phyloP scores from a whole-genome alignment of 37 sponge, comb jelly and placozoan species.

The Theonella swinhoei region DNA sequence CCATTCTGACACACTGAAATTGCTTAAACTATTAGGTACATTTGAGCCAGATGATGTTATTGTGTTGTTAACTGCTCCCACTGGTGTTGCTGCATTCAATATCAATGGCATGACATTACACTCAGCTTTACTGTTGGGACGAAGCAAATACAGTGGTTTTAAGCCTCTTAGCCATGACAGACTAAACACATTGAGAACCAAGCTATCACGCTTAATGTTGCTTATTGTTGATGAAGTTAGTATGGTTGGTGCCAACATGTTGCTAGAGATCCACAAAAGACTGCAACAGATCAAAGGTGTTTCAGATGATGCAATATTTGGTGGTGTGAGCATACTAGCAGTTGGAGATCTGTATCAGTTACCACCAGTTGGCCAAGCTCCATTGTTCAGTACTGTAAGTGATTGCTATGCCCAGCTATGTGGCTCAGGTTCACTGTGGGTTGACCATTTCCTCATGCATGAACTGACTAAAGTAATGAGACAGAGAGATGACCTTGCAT shows the following conservation, averaged over 20 bases:
- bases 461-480: slow-evolving; percentile 39
- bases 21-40: background rate
- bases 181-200: slow-evolving; percentile 20
- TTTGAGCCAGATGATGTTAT: slow-evolving; percentile 29
- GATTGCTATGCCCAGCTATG: slow-evolving; percentile 18
- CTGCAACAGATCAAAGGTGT: slow-evolving; percentile 33
- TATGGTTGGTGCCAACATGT: slow-evolving; percentile 53
- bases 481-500: slow-evolving; percentile 24
- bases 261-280: slow-evolving; percentile 31
- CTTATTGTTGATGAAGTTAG: slow-evolving; percentile 63
- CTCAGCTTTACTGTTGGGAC: slow-evolving; percentile 31
- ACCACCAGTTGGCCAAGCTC: background rate
- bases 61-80: slow-evolving; percentile 54
- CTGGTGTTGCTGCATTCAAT: slow-evolving; percentile 61
- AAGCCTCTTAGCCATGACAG: slow-evolving; percentile 23
- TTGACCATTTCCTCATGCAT: slow-evolving; percentile 35
- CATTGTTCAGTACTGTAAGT: background rate
- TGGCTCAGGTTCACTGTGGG: slow-evolving; percentile 32
- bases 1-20: slow-evolving; percentile 28
- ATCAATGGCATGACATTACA: slow-evolving; percentile 49
- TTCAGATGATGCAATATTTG: slow-evolving; percentile 19
- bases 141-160: background rate
- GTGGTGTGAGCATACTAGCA: slow-evolving; percentile 25
- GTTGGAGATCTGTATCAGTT: slow-evolving; percentile 58
- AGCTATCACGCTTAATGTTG: slow-evolving; percentile 20